phyloP scores from a whole-genome alignment of 2,113 vertebrate species.

The Podarcis muralis region DNA sequence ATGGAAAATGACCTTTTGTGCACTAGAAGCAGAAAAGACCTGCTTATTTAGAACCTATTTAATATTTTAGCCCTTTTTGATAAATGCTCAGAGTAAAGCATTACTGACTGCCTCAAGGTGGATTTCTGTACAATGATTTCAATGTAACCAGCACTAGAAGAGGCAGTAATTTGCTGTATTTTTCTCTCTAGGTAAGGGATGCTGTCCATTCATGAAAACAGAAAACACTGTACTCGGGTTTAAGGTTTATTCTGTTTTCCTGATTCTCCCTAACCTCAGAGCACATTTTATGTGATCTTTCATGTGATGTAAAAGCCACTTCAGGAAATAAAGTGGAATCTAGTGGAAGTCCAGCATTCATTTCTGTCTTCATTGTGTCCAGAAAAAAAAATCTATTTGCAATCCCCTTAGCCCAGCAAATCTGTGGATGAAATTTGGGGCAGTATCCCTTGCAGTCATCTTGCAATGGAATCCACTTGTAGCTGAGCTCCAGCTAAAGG shows the following conservation, averaged over 20 bases:
- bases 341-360: no score
- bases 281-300: no score
- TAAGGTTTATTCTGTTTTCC: no score
- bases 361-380: no score
- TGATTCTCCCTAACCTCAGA: no score
- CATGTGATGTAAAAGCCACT: no score
- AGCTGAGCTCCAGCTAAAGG: background rate
- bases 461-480: background rate
- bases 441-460: background rate
- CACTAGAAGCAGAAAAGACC: background rate
- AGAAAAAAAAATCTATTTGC: no score
- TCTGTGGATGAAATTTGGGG: no score
- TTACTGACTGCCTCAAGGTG: background rate
- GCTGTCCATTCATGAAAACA: background rate
- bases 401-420: no score
- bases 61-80: background rate
- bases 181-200: background rate
- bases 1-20: background rate
- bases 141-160: background rate
- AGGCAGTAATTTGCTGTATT: background rate
- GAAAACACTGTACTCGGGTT: background rate
- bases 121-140: background rate
- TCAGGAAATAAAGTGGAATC: no score
- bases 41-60: background rate
- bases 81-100: background rate